A percentile compares a stretch with the other conserved stretches of the same genome.
These are phyloP conservation scores for Coregonus clupeaformis DNA, from an alignment of 2,113 vertebrate species.

Conservation along the genomic window DNA sequence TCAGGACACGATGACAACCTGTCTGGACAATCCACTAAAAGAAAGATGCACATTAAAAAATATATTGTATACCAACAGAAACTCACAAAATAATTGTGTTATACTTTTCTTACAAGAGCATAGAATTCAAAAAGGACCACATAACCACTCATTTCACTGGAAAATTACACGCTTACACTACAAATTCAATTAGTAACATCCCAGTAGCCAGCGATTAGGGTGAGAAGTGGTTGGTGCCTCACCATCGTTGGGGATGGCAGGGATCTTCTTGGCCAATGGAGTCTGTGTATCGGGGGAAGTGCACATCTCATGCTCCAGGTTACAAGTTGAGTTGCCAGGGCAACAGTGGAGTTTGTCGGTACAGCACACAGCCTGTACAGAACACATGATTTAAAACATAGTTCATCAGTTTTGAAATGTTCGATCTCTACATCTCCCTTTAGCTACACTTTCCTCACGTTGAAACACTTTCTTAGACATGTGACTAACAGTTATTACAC, in stretches of 20 bases:
- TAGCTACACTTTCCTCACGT: no score
- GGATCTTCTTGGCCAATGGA: constrained; percentile 53
- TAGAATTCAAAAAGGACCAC: no score
- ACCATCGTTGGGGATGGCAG: constrained; percentile 45
- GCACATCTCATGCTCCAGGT: constrained; percentile 65
- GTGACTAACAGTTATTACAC: neutral
- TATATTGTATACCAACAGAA: no score
- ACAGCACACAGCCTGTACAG: constrained; percentile 79
- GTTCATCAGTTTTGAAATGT: no score
- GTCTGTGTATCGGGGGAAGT: constrained; percentile 11
- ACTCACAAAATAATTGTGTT: no score
- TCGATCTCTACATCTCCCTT: no score
- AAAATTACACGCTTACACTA: no score
- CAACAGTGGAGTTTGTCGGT: constrained; percentile 78
- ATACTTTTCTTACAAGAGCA: no score
- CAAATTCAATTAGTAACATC: no score
- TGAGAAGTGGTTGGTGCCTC: constrained; percentile 9
- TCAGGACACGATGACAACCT: constrained; percentile 64
- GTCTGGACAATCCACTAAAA: constrained; percentile 73
- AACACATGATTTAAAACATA: no score
- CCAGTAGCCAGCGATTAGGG: no score
- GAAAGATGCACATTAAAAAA: neutral
- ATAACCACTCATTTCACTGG: neutral
- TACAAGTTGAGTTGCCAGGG: constrained; percentile 69
- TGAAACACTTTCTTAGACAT: no score